Conservation (phyloP, 2,797 vertebrate species). For the Pyrocephalus nanus region DNA sequence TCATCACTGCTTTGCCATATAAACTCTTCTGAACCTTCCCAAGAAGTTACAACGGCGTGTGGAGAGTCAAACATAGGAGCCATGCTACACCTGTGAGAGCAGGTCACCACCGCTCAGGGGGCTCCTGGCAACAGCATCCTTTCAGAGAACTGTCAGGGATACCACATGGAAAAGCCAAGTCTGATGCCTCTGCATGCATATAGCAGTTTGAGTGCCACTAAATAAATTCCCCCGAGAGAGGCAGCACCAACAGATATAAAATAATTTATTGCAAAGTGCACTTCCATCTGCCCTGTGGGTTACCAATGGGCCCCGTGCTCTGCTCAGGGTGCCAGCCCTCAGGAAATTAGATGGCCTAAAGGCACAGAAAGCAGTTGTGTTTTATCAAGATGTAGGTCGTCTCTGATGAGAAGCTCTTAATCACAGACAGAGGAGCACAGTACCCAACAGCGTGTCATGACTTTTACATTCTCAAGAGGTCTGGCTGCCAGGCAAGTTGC, state of each 20-base stretch:
- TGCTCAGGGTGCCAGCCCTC: slow-evolving; percentile 61
- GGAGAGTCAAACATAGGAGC: slow-evolving; percentile 61
- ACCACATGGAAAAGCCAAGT: slow-evolving; percentile 67
- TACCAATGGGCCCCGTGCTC: not conserved
- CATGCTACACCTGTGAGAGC: slow-evolving; percentile 58
- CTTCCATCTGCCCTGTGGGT: slow-evolving; percentile 53
- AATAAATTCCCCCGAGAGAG: slow-evolving; percentile 69
- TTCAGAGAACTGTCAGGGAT: slow-evolving; percentile 48
- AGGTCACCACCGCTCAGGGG: slow-evolving; percentile 1
- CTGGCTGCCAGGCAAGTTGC: slow-evolving; percentile 56
- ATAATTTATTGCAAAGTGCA: slow-evolving; percentile 30
- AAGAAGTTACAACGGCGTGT: not conserved
- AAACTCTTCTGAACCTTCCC: slow-evolving; percentile 10
- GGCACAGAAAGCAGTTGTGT: slow-evolving; percentile 40
- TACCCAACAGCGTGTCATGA: slow-evolving; percentile 59
- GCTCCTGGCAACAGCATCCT: slow-evolving; percentile 54
- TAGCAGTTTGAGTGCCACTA: slow-evolving; percentile 67
- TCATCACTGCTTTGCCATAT: slow-evolving; percentile 2
- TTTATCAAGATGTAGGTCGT: slow-evolving; percentile 30
- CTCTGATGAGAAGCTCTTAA: slow-evolving; percentile 61
- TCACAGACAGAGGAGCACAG: slow-evolving; percentile 59
- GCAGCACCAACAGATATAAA: slow-evolving; percentile 62
- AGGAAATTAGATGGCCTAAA: slow-evolving; percentile 66
- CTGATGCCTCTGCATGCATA: slow-evolving; percentile 65
- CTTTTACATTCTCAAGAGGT: slow-evolving; percentile 65